Evolutionary conservation across 1,140 invertebrate species (phyloP).

Genomic region (Varroa destructor): DNA sequence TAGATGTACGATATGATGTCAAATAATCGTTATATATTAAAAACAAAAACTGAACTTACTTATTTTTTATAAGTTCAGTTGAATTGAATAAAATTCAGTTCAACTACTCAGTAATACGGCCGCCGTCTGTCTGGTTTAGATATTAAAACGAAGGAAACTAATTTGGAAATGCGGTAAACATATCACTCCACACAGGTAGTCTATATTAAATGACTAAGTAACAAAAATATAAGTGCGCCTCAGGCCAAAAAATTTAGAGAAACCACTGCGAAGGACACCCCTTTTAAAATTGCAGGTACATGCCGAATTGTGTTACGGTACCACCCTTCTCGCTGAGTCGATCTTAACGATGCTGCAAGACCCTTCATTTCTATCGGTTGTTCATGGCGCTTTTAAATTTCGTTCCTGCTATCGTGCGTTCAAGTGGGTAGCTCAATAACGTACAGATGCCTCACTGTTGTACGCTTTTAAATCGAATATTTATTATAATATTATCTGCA

Average conservation of each 20-base stretch:
- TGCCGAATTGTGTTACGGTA: conserved; percentile 12
- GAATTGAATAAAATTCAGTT: neutral
- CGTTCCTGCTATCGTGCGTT: conserved; percentile 8
- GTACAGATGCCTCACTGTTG: neutral
- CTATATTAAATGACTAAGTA: no score
- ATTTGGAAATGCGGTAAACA: no score
- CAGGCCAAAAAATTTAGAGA: no score
- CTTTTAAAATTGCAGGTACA: neutral
- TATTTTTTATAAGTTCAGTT: no score
- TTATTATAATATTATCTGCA: neutral
- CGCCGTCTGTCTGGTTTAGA: no score
- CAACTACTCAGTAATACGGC: neutral
- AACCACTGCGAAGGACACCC: no score
- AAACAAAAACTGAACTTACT: no score
- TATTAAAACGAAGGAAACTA: no score
- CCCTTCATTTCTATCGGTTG: conserved; percentile 6
- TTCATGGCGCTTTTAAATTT: conserved; percentile 17
- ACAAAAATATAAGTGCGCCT: no score
- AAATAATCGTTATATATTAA: no score
- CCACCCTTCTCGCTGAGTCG: neutral
- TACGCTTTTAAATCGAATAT: neutral
- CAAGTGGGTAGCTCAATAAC: neutral
- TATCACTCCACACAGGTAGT: no score
- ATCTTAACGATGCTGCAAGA: conserved; percentile 15
- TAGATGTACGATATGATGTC: no score